A percentile compares a stretch with the other conserved stretches of the same genome.
Evolutionary conservation across 2,113 vertebrate genomes (phyloP).

Genomic region (Azemiops feae): DNA sequence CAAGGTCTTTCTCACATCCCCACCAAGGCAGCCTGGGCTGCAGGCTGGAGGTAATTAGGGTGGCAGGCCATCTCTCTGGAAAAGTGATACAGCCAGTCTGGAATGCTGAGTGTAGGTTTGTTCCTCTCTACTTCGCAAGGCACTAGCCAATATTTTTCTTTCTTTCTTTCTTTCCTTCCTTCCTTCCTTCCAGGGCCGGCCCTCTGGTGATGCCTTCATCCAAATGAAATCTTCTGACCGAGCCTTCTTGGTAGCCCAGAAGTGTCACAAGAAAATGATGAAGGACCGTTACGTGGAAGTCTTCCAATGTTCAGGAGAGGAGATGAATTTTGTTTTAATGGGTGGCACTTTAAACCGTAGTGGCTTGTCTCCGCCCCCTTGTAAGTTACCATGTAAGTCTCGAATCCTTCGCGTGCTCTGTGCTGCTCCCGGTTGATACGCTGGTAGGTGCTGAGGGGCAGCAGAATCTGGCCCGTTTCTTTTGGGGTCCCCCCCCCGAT

Average conservation of each 20-base stretch:
- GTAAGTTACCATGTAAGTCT: conserved; percentile 95
- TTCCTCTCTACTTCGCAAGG: not conserved
- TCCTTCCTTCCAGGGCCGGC: conserved; percentile 78
- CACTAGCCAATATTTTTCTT: not conserved
- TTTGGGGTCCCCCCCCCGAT: conserved; percentile 47
- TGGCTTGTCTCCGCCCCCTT: conserved; percentile 94
- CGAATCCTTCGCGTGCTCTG: conserved; percentile 61
- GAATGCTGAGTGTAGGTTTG: not conserved
- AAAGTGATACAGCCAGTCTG: not conserved
- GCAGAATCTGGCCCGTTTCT: conserved; percentile 55
- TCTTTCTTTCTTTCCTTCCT: not conserved
- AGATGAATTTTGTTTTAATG: conserved; percentile 98
- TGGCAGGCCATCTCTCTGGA: not conserved
- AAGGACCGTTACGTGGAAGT: conserved; percentile 97
- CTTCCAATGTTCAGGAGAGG: conserved; percentile 96
- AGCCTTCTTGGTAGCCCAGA: conserved; percentile 89
- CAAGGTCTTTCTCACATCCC: not conserved
- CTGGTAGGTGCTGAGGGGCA: conserved; percentile 72
- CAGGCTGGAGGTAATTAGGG: not conserved
- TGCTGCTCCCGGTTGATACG: conserved; percentile 64
- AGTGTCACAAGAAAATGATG: conserved; percentile 98
- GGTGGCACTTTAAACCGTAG: conserved; percentile 95
- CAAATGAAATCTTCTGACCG: conserved; percentile 93
- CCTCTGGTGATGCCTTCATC: conserved; percentile 94
- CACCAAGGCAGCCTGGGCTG: not conserved